Conservation (phyloP, 2,888 invertebrate genomes). For the Epicampocera succincta region DNA sequence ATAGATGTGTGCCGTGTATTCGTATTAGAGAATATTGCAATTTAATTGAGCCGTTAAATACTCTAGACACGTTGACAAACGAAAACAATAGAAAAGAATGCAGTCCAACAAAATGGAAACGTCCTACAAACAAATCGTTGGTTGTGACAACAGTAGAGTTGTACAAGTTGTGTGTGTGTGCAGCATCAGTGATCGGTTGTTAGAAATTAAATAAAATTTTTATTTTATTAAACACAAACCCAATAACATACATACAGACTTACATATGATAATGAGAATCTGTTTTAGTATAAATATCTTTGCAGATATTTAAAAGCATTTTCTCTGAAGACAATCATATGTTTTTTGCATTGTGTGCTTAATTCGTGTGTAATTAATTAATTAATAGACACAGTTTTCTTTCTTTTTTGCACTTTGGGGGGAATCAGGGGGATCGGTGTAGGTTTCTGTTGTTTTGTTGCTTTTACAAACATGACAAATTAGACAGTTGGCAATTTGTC, state of each 20-base stretch:
- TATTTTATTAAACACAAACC: too few relatives aligned
- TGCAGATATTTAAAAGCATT: neutral
- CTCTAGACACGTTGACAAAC: constrained; percentile 66
- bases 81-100: constrained; percentile 33
- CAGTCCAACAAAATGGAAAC: neutral
- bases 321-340: neutral
- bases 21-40: constrained; percentile 52
- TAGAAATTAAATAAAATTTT: too few relatives aligned
- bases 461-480: constrained; percentile 52
- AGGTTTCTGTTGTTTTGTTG: neutral
- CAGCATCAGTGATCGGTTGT: too few relatives aligned
- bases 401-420: neutral
- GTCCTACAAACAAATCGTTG: constrained; percentile 6
- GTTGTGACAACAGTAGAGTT: neutral
- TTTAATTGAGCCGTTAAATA: constrained; percentile 68
- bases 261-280: neutral
- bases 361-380: constrained; percentile 58
- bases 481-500: constrained; percentile 44
- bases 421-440: neutral
- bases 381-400: constrained; percentile 29
- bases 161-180: neutral
- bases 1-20: too few relatives aligned
- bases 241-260: too few relatives aligned
- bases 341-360: constrained; percentile 22
- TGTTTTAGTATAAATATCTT: constrained; percentile 1